These are phyloP conservation scores for Drosophila oshimai DNA, from an alignment of 1,140 invertebrate genomes.

Conservation along the genomic window DNA sequence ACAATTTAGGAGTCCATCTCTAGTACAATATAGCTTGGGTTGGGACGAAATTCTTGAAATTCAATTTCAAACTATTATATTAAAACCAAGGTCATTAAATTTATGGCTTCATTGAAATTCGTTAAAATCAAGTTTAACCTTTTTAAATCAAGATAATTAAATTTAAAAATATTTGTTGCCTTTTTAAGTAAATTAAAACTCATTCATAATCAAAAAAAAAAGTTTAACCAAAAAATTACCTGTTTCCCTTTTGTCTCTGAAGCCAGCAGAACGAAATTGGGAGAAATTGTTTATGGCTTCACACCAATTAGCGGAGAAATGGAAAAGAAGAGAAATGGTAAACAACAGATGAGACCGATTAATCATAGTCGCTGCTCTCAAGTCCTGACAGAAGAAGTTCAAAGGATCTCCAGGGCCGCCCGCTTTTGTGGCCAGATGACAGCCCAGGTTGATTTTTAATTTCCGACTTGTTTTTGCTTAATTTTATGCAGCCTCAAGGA, in stretches of 20 bases:
- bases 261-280: slow-evolving; percentile 58
- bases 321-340: slow-evolving; percentile 61
- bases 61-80: no score
- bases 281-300: slow-evolving; percentile 59
- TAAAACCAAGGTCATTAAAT: no score
- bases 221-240: neutral
- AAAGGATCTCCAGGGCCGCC: slow-evolving; percentile 13
- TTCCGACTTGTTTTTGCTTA: slow-evolving; percentile 72
- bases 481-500: slow-evolving; percentile 68
- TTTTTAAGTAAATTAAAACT: no score
- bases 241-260: neutral
- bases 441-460: slow-evolving; percentile 62
- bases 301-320: slow-evolving; percentile 57
- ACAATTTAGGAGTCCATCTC: no score
- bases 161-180: neutral
- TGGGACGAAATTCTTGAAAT: no score
- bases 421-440: slow-evolving; percentile 54
- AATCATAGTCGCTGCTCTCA: slow-evolving; percentile 43
- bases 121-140: no score
- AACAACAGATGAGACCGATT: slow-evolving; percentile 73
- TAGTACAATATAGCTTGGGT: no score
- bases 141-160: neutral
- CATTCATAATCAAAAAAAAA: no score
- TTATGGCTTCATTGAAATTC: no score
- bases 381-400: slow-evolving; percentile 23